A percentile compares a stretch with the other conserved stretches of the same genome.
phyloP scores from a whole-genome alignment of 1,140 invertebrate species.

The Trachymyrmex septentrionalis region DNA sequence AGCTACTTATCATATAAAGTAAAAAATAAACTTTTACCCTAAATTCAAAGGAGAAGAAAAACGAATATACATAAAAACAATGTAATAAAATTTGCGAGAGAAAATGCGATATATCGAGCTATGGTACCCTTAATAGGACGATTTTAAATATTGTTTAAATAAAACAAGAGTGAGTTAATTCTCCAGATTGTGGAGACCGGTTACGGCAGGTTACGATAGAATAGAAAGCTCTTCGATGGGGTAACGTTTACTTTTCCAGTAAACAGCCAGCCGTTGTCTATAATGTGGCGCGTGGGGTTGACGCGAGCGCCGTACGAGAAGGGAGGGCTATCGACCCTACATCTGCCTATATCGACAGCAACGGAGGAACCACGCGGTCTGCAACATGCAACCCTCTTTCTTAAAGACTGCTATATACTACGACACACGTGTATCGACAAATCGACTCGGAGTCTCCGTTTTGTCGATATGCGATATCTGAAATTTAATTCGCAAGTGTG shows the following conservation, averaged over 20 bases:
- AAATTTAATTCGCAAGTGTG: neutral
- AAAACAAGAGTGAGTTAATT: neutral
- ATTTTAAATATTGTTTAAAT: neutral
- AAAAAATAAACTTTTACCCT: neutral
- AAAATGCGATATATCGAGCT: neutral
- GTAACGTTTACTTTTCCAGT: conserved; percentile 18
- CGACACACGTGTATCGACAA: conserved; percentile 8
- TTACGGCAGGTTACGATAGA: neutral
- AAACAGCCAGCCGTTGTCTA: conserved; percentile 45
- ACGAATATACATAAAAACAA: neutral
- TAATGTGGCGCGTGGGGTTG: conserved; percentile 56
- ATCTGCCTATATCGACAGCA: conserved; percentile 50
- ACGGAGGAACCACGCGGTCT: conserved; percentile 76
- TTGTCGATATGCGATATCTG: neutral
- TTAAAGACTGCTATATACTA: conserved; percentile 22
- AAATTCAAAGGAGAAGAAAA: neutral
- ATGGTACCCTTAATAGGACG: no score
- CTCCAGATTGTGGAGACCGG: neutral
- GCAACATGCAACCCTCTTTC: conserved; percentile 53
- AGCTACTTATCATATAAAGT: conserved; percentile 20
- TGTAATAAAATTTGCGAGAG: neutral
- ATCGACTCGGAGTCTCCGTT: neutral
- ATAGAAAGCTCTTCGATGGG: neutral
- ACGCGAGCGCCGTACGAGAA: conserved; percentile 79
- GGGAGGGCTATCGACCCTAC: conserved; percentile 81